These are phyloP conservation scores for Ramazzottius varieornatus DNA, from an alignment of 2,888 invertebrate species.

Conservation along the genomic window DNA sequence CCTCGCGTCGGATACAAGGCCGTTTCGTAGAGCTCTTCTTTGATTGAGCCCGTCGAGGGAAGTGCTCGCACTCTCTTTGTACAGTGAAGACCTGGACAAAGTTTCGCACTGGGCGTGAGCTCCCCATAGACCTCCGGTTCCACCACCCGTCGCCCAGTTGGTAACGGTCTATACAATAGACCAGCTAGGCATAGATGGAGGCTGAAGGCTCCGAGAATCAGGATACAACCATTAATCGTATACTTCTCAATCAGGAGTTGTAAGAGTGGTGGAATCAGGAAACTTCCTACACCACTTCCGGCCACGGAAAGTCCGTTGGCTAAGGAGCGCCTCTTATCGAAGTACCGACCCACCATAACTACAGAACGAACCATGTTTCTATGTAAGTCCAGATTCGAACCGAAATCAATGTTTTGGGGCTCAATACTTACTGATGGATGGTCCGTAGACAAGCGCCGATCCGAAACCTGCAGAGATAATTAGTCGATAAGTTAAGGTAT, in stretches of 20 bases:
- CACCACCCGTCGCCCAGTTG: background rate
- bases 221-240: conserved; percentile 7
- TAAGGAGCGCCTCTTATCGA: conserved; percentile 11
- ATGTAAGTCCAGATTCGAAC: background rate
- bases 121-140: background rate
- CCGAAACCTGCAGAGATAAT: conserved; percentile 14
- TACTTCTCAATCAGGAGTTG: conserved; percentile 8
- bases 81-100: background rate
- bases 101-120: background rate
- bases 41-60: background rate
- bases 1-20: background rate
- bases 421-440: conserved; percentile 9
- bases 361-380: background rate
- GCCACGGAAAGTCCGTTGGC: conserved; percentile 14
- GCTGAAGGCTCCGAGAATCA: conserved; percentile 8
- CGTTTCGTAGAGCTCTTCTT: background rate
- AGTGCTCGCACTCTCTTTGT: background rate
- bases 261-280: conserved; percentile 11
- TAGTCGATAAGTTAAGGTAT: too few species aligned
- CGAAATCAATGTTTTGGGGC: background rate
- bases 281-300: conserved; percentile 13
- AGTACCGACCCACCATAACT: conserved; percentile 14
- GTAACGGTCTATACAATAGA: background rate
- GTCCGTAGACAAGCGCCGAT: conserved; percentile 12
- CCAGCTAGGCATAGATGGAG: background rate